Evolutionary conservation across 2,113 vertebrate genomes (phyloP).

Genomic region (Psilopogon haemacephalus): DNA sequence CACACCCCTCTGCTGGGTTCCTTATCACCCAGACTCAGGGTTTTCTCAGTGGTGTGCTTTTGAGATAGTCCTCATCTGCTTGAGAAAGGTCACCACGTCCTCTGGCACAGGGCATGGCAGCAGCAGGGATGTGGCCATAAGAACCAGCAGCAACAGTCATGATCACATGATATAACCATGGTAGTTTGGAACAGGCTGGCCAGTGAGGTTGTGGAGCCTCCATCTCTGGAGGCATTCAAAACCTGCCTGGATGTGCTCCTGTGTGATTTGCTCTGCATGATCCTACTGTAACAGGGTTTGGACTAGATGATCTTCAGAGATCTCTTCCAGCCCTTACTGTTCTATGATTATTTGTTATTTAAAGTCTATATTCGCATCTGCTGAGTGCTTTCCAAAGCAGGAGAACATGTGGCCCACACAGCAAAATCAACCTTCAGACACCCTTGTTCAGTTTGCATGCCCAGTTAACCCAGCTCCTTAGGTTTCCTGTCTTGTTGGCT

Average conservation of each 20-base stretch:
- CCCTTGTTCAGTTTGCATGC: background rate
- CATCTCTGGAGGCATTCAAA: too few species aligned
- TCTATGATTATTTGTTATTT: background rate
- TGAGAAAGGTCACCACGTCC: rapidly evolving
- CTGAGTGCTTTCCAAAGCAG: background rate
- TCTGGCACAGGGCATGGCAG: background rate
- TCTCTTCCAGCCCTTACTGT: too few species aligned
- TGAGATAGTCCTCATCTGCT: background rate
- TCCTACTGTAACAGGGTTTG: too few species aligned
- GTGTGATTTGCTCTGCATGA: too few species aligned
- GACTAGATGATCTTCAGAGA: too few species aligned
- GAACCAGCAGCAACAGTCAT: background rate
- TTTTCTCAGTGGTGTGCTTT: rapidly evolving
- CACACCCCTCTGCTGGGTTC: background rate
- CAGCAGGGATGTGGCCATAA: background rate
- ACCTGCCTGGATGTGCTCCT: too few species aligned
- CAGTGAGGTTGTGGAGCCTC: too few species aligned
- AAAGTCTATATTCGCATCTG: rapidly evolving
- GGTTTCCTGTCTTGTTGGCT: background rate
- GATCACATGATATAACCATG: background rate
- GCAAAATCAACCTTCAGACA: background rate
- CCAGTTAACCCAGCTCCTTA: background rate
- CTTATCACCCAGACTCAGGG: background rate
- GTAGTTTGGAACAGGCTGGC: background rate
- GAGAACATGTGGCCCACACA: background rate